Evolutionary conservation across 2,888 invertebrate genomes (phyloP), one percentile per base, ranked within the genome.

Genomic region (Theretra japonica): DNA sequence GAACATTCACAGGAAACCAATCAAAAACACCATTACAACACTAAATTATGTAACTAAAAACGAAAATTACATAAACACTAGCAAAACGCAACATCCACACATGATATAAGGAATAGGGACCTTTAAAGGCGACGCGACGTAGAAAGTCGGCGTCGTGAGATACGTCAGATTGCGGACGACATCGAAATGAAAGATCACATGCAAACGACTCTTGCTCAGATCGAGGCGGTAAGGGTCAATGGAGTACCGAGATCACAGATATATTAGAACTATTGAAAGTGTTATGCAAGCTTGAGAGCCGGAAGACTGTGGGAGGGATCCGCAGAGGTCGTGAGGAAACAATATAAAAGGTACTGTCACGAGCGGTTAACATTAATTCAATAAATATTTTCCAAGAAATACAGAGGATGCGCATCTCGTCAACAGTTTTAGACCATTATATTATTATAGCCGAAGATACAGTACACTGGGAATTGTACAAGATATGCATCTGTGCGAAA

Each of bases 81-180:
- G 21, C 1, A 41, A 65, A 41, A 48, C 17, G n/a, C 28, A 21
- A 58, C 33, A 25, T 23, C 23, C 8, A 17, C 53, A 50, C 53
- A 69, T 23, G 53, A 69, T 57, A n/a, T 23, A 33, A 41, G 56
- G 21, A 60, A 62, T 33, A 62, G 53, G 62, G 77, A 81, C 81
- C 87, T 86, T 87, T 85, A 85, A 86, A 86, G 84, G 86, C 21
- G 82, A 80, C 80, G 86, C 21, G 82, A 80, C 80, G 76, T 89
- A 91, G 90, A 91, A 92, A 92, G 90, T 83, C 82, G 85, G 88
- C 84, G 86, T 90, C 90, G 90, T 90, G 90, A 88, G 86, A 85
- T 86, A 87, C 86, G 86, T 83, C 83, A 80, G 88, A 90, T 90
- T 84, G 81, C 68, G 79, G 74, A 79, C 85, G 82, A 85, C 88